phyloP scores from a whole-genome alignment of 2,888 invertebrate species.

The Mamestra brassicae region DNA sequence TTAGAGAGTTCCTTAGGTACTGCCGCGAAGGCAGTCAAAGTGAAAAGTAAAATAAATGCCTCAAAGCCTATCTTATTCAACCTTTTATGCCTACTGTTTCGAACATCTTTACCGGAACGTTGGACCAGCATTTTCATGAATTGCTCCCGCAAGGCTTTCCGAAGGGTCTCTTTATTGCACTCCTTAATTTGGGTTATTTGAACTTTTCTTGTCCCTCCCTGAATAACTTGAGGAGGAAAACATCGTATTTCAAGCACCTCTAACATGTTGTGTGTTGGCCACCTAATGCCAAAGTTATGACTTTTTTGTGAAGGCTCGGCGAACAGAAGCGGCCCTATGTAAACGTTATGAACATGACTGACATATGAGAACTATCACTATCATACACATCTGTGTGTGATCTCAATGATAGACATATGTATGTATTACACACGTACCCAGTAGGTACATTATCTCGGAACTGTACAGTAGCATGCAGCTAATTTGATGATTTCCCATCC shows the following conservation, averaged over 20 bases:
- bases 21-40: conserved; percentile 25
- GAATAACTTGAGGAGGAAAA: conserved; percentile 76
- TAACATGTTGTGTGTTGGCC: conserved; percentile 66
- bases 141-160: conserved; percentile 84
- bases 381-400: conserved; percentile 14
- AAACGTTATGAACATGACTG: conserved; percentile 45
- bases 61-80: conserved; percentile 72
- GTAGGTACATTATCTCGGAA: not conserved
- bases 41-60: conserved; percentile 66
- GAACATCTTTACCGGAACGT: conserved; percentile 80
- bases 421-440: not conserved
- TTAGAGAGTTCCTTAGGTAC: not conserved
- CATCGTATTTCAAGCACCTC: conserved; percentile 74
- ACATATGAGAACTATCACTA: conserved; percentile 18
- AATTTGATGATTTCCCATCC: not conserved
- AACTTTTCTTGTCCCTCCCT: conserved; percentile 83
- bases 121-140: conserved; percentile 84
- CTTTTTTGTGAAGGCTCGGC: conserved; percentile 60
- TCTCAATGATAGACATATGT: not conserved
- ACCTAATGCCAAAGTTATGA: conserved; percentile 73
- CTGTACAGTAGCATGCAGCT: not conserved
- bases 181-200: conserved; percentile 86
- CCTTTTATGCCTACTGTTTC: conserved; percentile 77
- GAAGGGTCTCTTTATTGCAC: conserved; percentile 85
- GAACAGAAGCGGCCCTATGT: conserved; percentile 32